Evolutionary conservation across 1,140 invertebrate species (phyloP).

Genomic region (Euglossa dilemma): DNA sequence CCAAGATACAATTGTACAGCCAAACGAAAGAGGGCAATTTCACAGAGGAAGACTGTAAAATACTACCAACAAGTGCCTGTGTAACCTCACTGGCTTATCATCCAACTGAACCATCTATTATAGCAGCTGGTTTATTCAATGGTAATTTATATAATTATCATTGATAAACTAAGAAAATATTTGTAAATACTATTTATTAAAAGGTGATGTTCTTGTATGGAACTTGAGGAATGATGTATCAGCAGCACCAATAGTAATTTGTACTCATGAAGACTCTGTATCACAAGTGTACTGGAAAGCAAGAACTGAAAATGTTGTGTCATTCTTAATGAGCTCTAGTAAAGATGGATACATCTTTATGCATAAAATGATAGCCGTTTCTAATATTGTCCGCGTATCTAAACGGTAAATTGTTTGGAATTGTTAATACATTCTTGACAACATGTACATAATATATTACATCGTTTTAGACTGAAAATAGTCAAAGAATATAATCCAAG

Average conservation of each 20-base stretch:
- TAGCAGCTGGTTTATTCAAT: constrained; percentile 79
- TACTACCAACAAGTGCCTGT: constrained; percentile 76
- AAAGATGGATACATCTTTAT: constrained; percentile 78
- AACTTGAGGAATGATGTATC: constrained; percentile 77
- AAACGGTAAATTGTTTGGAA: constrained; percentile 66
- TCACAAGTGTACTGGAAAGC: constrained; percentile 77
- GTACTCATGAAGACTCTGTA: constrained; percentile 75
- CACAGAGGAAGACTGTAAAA: constrained; percentile 67
- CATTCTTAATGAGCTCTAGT: constrained; percentile 74
- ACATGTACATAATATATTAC: not conserved
- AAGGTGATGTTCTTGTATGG: constrained; percentile 81
- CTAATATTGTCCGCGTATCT: constrained; percentile 67
- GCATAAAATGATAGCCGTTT: constrained; percentile 76
- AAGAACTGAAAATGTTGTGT: constrained; percentile 72
- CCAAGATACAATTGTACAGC: constrained; percentile 78
- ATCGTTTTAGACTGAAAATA: constrained; percentile 74
- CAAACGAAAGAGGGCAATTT: constrained; percentile 74
- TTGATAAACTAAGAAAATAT: not conserved
- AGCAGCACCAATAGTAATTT: constrained; percentile 71
- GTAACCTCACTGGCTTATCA: constrained; percentile 78
- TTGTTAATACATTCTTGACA: not conserved
- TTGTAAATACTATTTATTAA: constrained; percentile 21
- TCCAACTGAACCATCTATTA: constrained; percentile 79
- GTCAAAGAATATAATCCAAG: constrained; percentile 79
- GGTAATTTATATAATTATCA: constrained; percentile 62